These are phyloP conservation scores for Agrilus biguttatus DNA, from an alignment of 2,888 invertebrate species.

Conservation along the genomic window DNA sequence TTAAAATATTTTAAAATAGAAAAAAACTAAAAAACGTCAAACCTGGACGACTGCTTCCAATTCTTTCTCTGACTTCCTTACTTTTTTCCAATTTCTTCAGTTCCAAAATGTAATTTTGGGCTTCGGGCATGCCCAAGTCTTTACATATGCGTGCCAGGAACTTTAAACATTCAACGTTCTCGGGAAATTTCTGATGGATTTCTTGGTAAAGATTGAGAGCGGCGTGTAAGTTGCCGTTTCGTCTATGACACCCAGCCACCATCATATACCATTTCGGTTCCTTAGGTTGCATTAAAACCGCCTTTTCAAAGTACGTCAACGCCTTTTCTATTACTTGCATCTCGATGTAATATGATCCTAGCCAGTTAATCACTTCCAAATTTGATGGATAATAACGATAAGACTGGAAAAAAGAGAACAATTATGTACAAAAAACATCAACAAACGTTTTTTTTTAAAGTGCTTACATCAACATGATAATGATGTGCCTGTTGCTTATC, in stretches of 20 bases:
- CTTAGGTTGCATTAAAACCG: slow-evolving; percentile 59
- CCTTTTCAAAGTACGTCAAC: slow-evolving; percentile 66
- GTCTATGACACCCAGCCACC: slow-evolving; percentile 70
- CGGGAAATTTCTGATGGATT: slow-evolving; percentile 81
- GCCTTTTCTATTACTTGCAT: slow-evolving; percentile 83
- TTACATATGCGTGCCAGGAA: slow-evolving; percentile 77
- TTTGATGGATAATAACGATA: slow-evolving; percentile 57
- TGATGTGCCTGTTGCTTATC: slow-evolving; percentile 85
- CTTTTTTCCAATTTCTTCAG: slow-evolving; percentile 53
- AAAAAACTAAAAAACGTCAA: neutral
- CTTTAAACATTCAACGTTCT: slow-evolving; percentile 85
- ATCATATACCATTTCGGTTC: slow-evolving; percentile 75
- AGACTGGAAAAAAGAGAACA: slow-evolving; percentile 34
- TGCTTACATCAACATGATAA: slow-evolving; percentile 59
- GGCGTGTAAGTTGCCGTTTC: slow-evolving; percentile 53
- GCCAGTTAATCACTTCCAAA: slow-evolving; percentile 70
- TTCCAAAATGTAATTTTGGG: slow-evolving; percentile 70
- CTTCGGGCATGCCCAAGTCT: slow-evolving; percentile 82
- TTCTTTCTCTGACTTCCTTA: slow-evolving; percentile 40
- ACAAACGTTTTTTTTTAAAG: neutral
- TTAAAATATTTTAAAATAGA: neutral
- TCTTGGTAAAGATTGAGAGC: slow-evolving; percentile 62
- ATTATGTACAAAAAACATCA: neutral
- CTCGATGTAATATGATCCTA: slow-evolving; percentile 80
- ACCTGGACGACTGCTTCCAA: slow-evolving; percentile 42